A percentile compares a stretch with the other conserved stretches of the same genome.
Evolutionary conservation across 2,888 invertebrate species (phyloP).

Genomic region (Agrotis exclamationis): DNA sequence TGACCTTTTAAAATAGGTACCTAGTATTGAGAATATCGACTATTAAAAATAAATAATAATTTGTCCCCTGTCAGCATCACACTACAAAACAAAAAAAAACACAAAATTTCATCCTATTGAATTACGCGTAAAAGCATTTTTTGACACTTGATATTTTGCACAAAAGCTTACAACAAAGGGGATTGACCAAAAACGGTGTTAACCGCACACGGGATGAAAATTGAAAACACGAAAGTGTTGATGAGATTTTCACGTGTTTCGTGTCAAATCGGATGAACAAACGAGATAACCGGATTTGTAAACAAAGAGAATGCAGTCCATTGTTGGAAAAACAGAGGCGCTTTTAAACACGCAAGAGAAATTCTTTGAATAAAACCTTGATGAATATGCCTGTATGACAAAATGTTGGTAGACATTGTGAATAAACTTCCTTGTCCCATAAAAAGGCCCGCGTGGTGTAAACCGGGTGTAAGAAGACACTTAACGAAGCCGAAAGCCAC

Average conservation of each 20-base stretch:
- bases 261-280: conserved; percentile 29
- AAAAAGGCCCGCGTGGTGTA: too few species aligned
- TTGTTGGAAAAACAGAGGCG: conserved; percentile 26
- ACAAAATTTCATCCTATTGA: conserved; percentile 20
- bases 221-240: conserved; percentile 21
- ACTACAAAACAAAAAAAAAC: background rate
- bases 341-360: conserved; percentile 11
- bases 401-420: background rate
- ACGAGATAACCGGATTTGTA: conserved; percentile 23
- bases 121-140: conserved; percentile 24
- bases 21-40: background rate
- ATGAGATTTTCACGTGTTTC: conserved; percentile 34
- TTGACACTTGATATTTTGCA: conserved; percentile 33
- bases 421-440: too few species aligned
- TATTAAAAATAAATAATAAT: conserved; percentile 18
- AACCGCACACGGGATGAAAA: conserved; percentile 15
- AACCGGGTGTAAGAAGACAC: too few species aligned
- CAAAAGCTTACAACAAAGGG: conserved; percentile 33
- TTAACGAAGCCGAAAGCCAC: too few species aligned
- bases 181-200: background rate
- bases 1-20: conserved; percentile 2
- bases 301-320: conserved; percentile 34
- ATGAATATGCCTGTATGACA: background rate
- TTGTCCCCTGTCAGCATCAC: conserved; percentile 9
- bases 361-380: background rate